Conservation (phyloP, 2,797 vertebrate genomes). For the Stomatorhinus walkeri region DNA sequence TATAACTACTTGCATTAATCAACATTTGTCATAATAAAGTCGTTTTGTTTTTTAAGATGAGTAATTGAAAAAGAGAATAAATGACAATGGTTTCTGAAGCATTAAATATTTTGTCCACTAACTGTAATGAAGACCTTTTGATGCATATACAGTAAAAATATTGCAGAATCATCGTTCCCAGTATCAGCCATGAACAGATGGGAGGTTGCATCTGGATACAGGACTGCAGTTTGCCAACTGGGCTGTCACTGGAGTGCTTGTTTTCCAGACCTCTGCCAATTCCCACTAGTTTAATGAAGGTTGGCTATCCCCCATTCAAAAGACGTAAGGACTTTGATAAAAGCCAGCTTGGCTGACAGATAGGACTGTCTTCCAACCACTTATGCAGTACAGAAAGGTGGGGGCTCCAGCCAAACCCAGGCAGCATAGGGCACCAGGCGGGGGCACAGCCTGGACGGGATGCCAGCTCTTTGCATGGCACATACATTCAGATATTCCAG, state of each 20-base stretch:
- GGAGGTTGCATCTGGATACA: neutral
- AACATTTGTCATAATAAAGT: neutral
- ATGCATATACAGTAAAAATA: neutral
- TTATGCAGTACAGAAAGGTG: conserved; percentile 1
- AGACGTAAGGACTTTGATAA: neutral
- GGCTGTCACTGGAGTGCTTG: neutral
- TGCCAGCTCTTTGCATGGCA: neutral
- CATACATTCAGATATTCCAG: neutral
- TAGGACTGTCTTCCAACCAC: neutral
- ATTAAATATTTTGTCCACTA: neutral
- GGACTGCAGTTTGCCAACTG: neutral
- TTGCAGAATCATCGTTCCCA: neutral
- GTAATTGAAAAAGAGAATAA: neutral
- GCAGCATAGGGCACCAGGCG: neutral
- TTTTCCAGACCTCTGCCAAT: conserved; percentile 3
- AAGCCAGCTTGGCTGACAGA: neutral
- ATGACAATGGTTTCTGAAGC: neutral
- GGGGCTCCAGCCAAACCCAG: neutral
- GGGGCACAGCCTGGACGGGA: neutral
- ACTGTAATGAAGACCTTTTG: neutral
- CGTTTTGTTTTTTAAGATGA: neutral
- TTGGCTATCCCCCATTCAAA: neutral
- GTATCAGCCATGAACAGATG: conserved; percentile 4
- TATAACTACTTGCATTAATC: neutral
- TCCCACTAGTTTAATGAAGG: conserved; percentile 11